Base-by-base conservation (phyloP, 2,113 vertebrate genomes). In the Cyphomyrus plagiostoma region DNA sequence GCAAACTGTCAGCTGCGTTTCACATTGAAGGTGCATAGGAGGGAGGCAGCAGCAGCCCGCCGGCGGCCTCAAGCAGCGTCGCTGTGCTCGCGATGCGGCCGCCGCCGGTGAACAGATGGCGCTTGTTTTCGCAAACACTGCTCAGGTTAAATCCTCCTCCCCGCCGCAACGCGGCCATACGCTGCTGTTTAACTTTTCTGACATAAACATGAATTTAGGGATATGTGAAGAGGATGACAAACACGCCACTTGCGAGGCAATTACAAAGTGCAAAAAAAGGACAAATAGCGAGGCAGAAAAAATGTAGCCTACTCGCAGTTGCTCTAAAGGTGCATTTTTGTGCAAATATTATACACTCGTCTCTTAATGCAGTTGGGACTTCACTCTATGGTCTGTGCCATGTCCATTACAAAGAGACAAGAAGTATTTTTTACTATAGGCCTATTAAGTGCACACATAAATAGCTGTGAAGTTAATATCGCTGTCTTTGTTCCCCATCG, bases 201-300 rank as follows among this genome's bases (percentile, higher is more conserved):
- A 87, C 85, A 87, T 53, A 87, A 87, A 87, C 49, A 87, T 50
- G 48, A 56, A 87, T 56, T 87, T 87, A 19, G 50, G 85, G 49
- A 87, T 30, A 19, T 48, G 26, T 53, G 85, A 26, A 87, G 85
- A 26, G 48, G 49, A 53, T 87, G 85, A 87, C 50, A 87, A 53
- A 49, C 48, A 86, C n/a, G 21, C 49, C 48, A 53, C 85, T 53
- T 53, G 85, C n/a, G 30, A 52, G 30, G 50, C 56, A 56, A 87
- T 56, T 87, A 9, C 50, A 53, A 87, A 87, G 50, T 87, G 50
- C 85, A 56, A 52, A 87, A 50, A 52, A 56, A 26, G n/a, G 48
- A 50, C 8, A 86, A 50, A 26, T 10, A 26, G n/a, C 9, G 52
- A 86, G 30, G 84, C 26, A 30, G 50, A 86, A 86, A 50, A 86